These are phyloP conservation scores for Antennarius maculatus DNA, from an alignment of 2,797 vertebrate species.

Conservation along the genomic window DNA sequence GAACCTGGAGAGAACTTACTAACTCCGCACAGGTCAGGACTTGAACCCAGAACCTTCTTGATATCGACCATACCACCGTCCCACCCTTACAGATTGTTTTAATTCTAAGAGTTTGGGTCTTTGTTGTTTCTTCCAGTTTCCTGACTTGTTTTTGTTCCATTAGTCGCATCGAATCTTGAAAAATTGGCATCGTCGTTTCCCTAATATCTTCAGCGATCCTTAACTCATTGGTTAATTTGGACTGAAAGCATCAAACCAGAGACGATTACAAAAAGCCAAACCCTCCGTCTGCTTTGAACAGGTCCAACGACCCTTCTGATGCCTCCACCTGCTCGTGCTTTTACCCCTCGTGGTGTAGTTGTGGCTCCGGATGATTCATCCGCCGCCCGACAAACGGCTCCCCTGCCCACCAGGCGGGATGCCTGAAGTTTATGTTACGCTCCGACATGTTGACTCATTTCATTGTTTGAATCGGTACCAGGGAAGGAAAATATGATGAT, in stretches of 20 bases:
- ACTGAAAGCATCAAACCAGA: slow-evolving; percentile 22
- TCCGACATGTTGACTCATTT: slow-evolving; percentile 59
- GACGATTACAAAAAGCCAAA: slow-evolving; percentile 11
- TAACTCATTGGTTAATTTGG: background rate
- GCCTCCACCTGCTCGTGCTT: slow-evolving; percentile 24
- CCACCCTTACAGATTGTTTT: too few relatives aligned
- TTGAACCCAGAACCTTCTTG: too few relatives aligned
- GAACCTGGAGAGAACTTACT: too few relatives aligned
- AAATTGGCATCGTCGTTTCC: slow-evolving; percentile 6
- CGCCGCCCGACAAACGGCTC: slow-evolving; percentile 23
- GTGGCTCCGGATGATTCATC: slow-evolving; percentile 53
- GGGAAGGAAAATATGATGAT: slow-evolving; percentile 56
- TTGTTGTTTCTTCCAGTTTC: background rate
- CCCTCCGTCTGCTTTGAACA: slow-evolving; percentile 1
- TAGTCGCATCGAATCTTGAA: background rate
- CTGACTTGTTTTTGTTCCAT: slow-evolving; percentile 4
- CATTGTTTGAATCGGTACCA: slow-evolving; percentile 42
- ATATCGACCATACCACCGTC: too few relatives aligned
- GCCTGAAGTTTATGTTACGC: slow-evolving; percentile 55
- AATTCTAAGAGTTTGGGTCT: too few relatives aligned
- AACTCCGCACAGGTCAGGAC: too few relatives aligned
- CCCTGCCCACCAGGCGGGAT: slow-evolving; percentile 32
- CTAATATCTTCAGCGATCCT: background rate
- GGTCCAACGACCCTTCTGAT: slow-evolving; percentile 8
- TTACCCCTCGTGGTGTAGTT: slow-evolving; percentile 32